A percentile compares a stretch with the other conserved stretches of the same genome.
phyloP scores from a whole-genome alignment of 2,113 vertebrate species.

The Chaetura pelagica region DNA sequence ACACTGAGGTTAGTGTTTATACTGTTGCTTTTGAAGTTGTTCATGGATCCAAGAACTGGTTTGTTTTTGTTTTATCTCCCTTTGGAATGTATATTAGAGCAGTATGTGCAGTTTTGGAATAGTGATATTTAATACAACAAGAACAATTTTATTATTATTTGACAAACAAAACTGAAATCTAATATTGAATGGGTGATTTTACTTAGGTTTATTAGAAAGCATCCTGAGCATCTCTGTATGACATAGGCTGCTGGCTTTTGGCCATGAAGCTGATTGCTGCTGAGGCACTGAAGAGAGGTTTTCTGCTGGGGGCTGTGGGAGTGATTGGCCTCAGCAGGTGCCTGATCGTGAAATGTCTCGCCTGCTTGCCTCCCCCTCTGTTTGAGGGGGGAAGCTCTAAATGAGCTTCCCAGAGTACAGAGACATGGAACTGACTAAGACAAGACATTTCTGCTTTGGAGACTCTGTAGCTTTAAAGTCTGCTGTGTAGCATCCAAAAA shows the following conservation, averaged over 20 bases:
- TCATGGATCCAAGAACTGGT: background rate
- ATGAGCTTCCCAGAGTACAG: background rate
- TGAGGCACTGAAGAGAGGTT: background rate
- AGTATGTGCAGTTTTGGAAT: background rate
- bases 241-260: background rate
- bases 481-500: background rate
- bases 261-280: background rate
- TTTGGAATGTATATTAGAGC: background rate
- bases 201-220: background rate
- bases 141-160: background rate
- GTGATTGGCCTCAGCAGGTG: constrained; percentile 51
- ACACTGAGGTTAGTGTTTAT: background rate
- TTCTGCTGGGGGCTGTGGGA: background rate
- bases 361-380: background rate
- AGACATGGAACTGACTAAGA: background rate
- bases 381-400: background rate
- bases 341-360: background rate
- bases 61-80: background rate
- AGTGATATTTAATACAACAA: background rate
- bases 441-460: background rate
- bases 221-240: background rate
- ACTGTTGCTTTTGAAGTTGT: background rate
- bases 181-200: background rate
- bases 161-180: background rate
- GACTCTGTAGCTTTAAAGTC: background rate